Percentiles rank a stretch among this genome's conserved stretches.
Evolutionary conservation across 1,140 invertebrate genomes (phyloP).

Genomic region (Drosophila leontia): DNA sequence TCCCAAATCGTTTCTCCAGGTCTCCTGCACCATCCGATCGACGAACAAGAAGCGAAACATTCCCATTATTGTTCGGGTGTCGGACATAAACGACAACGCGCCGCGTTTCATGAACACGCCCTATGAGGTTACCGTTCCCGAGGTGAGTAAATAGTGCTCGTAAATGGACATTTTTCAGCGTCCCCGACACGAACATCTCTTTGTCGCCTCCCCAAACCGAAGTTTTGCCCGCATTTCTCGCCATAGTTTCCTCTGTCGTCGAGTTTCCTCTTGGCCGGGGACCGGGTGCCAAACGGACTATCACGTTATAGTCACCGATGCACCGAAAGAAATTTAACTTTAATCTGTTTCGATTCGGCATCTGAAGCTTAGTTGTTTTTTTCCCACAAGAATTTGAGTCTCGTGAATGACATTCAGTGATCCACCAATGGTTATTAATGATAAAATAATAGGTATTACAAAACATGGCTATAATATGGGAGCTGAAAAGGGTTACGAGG

Average conservation of each 20-base stretch:
- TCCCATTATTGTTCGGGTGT: conserved; percentile 94
- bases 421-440: conserved; percentile 6
- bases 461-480: conserved; percentile 4
- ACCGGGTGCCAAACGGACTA: conserved; percentile 49
- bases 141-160: conserved; percentile 87
- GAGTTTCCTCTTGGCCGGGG: conserved; percentile 2
- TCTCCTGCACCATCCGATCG: conserved; percentile 91
- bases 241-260: conserved; percentile 17
- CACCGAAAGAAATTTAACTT: conserved; percentile 18
- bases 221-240: conserved; percentile 48
- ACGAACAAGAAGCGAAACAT: conserved; percentile 92
- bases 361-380: background rate
- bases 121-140: conserved; percentile 93
- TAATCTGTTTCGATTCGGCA: conserved; percentile 3
- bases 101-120: conserved; percentile 92
- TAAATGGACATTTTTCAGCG: conserved; percentile 43
- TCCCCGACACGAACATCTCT: conserved; percentile 43
- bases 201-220: conserved; percentile 27
- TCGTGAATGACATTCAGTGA: conserved; percentile 10
- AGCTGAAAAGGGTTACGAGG: conserved; percentile 4
- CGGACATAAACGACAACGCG: conserved; percentile 96
- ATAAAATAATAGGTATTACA: conserved; percentile 3
- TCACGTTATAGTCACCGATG: conserved; percentile 28
- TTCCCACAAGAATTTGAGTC: conserved; percentile 10
- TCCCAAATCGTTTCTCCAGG: conserved; percentile 86